Percentiles rank a stretch among this genome's conserved stretches.
phyloP scores from a whole-genome alignment of 1,140 invertebrate species.

The Pemphigus obesinymphae region DNA sequence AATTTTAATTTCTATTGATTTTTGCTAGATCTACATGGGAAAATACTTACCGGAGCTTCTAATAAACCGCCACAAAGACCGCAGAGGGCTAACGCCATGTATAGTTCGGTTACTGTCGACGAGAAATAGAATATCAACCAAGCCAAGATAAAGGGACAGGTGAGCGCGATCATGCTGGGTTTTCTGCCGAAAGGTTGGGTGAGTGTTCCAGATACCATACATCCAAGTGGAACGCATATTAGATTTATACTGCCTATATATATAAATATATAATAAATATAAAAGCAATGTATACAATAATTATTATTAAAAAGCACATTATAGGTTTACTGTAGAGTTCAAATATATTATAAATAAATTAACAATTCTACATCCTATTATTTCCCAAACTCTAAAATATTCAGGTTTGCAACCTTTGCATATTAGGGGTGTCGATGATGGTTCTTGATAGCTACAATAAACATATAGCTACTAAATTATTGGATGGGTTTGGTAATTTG shows the following conservation, averaged over 20 bases:
- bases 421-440: too few species aligned
- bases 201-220: slow-evolving; percentile 63
- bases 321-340: too few species aligned
- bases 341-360: background rate
- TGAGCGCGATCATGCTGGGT: slow-evolving; percentile 64
- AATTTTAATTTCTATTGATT: background rate
- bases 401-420: too few species aligned
- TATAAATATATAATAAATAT: background rate
- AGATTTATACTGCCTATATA: slow-evolving; percentile 67
- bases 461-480: too few species aligned
- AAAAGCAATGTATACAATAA: too few species aligned
- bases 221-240: slow-evolving; percentile 70
- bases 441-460: too few species aligned
- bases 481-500: too few species aligned
- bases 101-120: slow-evolving; percentile 58
- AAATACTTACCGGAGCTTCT: slow-evolving; percentile 66
- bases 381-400: too few species aligned
- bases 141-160: slow-evolving; percentile 65
- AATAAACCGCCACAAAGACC: slow-evolving; percentile 68
- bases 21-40: background rate
- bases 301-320: too few species aligned
- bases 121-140: slow-evolving; percentile 68
- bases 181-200: slow-evolving; percentile 65
- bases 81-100: slow-evolving; percentile 62
- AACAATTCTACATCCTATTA: too few species aligned